Conservation (phyloP, 2,797 vertebrate genomes). For the Sparidentex hasta region DNA sequence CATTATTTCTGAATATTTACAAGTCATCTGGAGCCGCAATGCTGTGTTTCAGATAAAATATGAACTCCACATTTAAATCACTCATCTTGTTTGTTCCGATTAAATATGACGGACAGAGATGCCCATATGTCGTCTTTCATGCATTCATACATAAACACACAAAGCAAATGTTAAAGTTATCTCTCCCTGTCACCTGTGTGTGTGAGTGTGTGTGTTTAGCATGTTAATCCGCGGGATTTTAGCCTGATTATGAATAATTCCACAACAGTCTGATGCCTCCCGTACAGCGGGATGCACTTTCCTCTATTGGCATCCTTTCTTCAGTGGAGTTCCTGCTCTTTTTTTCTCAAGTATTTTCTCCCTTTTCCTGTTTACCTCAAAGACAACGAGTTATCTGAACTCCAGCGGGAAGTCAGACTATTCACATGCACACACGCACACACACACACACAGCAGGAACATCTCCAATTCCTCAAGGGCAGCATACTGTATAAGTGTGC, state of each 20-base stretch:
- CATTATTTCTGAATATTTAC: conserved; percentile 9
- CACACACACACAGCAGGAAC: not conserved
- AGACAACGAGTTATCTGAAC: conserved; percentile 25
- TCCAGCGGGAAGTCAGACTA: conserved; percentile 18
- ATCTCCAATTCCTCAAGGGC: conserved; percentile 15
- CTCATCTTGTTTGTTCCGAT: not conserved
- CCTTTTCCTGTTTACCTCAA: conserved; percentile 58
- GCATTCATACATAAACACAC: not conserved
- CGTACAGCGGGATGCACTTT: not conserved
- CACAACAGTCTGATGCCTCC: not conserved
- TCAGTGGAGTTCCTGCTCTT: conserved; percentile 1
- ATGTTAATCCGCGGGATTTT: not conserved
- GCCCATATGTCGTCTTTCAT: conserved; percentile 3
- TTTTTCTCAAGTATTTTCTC: conserved; percentile 15
- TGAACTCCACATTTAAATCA: not conserved
- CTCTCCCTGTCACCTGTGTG: conserved; percentile 22
- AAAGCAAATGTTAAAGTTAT: conserved; percentile 13
- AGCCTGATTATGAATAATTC: not conserved
- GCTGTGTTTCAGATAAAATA: conserved; percentile 6
- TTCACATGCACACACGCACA: conserved; percentile 12
- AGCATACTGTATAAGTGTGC: conserved; percentile 4
- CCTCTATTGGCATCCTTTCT: conserved; percentile 4
- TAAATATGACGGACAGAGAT: not conserved
- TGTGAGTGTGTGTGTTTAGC: conserved; percentile 4
- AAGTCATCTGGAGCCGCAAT: not conserved